Base-by-base conservation (phyloP, 2,113 vertebrate species). In the Myocastor coypus region DNA sequence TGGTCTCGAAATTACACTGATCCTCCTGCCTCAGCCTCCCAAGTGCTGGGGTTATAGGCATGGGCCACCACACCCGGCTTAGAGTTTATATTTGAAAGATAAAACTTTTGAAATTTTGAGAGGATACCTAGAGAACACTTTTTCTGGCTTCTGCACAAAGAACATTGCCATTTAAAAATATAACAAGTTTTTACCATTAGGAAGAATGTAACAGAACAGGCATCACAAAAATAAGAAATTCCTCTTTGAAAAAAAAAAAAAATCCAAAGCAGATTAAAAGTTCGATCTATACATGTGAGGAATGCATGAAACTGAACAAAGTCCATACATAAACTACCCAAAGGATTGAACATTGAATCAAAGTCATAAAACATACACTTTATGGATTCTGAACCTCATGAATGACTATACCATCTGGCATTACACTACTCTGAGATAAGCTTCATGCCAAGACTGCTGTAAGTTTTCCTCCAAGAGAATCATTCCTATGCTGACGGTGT, bases 91-190 rank as follows among this genome's bases (percentile, higher is more conserved):
- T 77, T 10, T 63, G 19, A 82, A 75, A 82, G 20, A 0, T 61
- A 75, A 75, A 93, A 84, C 75, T 93, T 20, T 63, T 46, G 34
- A 73, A 64, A 16, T 68, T 92, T 89, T 75, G 50, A 87, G 64
- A 89, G 73, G n/a, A 83, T 59, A 89, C 22, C 28, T 46, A 32
- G 26, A 50, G 13, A 4, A 89, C 50, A 46, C 0, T 20, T 78
- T 86, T 84, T 57, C 50, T 92, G 63, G 19, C n/a, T 37, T 69
- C 8, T 28, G 19, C 17, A 52, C 32, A 97, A 94, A 32, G 26
- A 94, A 34, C 68, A 73, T 80, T 7, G 40, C 52, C 6, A 55
- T 86, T 86, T 66, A 84, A 52, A 13, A n/a, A n/a, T 32, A 59
- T 59, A 77, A 34, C 78, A 84, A 94, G 80, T 52, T 46, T 83